Evolutionary conservation across 2,888 invertebrate species (phyloP).

Genomic region (Kryphioiulus occultus): DNA sequence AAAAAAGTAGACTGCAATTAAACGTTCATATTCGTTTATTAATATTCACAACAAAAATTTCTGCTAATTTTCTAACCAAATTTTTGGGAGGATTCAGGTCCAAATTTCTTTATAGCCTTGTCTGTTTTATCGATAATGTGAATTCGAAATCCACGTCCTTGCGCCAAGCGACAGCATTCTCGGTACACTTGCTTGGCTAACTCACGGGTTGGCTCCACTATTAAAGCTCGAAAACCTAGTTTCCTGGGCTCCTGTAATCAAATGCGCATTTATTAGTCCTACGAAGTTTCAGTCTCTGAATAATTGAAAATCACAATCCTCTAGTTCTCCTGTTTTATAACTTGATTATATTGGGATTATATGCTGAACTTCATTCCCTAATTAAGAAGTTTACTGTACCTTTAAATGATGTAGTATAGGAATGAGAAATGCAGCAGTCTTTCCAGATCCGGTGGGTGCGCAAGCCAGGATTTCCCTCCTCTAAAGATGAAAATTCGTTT

Average conservation of each 20-base stretch:
- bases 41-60: constrained; percentile 50
- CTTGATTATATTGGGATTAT: too few species aligned
- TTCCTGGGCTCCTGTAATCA: constrained; percentile 67
- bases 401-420: constrained; percentile 83
- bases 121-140: constrained; percentile 80
- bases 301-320: too few species aligned
- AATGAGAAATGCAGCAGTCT: constrained; percentile 92
- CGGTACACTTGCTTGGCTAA: constrained; percentile 88
- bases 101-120: constrained; percentile 75
- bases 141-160: constrained; percentile 75
- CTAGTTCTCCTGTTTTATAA: too few species aligned
- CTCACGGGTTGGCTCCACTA: constrained; percentile 93
- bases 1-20: constrained; percentile 50
- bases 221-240: constrained; percentile 82
- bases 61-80: constrained; percentile 69
- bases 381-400: constrained; percentile 55
- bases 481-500: constrained; percentile 61
- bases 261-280: not conserved
- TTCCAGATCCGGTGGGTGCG: constrained; percentile 97
- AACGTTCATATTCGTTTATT: not conserved
- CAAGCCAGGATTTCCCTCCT: constrained; percentile 87
- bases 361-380: not conserved
- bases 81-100: constrained; percentile 76
- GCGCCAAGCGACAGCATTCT: constrained; percentile 79
- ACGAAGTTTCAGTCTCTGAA: too few species aligned